These are phyloP conservation scores for Agraylea sexmaculata DNA, from an alignment of 1,140 invertebrate species.

Conservation along the genomic window DNA sequence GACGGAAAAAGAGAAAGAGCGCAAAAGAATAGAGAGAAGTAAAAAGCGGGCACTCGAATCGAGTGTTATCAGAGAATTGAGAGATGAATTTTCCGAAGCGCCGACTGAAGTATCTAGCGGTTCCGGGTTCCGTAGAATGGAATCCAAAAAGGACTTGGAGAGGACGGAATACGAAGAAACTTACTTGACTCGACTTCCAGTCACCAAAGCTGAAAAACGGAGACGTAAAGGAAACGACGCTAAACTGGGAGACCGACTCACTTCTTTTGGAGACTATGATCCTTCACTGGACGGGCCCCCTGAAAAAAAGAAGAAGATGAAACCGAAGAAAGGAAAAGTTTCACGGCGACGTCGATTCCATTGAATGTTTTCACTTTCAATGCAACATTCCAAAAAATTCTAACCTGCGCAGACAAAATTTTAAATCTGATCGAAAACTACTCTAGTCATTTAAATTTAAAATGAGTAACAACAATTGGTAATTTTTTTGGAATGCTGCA, in stretches of 20 bases:
- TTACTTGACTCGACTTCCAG: constrained; percentile 76
- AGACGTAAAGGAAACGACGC: constrained; percentile 62
- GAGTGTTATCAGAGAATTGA: constrained; percentile 78
- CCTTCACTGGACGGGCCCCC: constrained; percentile 30
- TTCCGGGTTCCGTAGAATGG: constrained; percentile 54
- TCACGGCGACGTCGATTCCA: constrained; percentile 37
- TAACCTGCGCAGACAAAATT: no score
- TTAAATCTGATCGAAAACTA: no score
- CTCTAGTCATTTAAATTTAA: not conserved
- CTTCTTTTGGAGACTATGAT: constrained; percentile 46
- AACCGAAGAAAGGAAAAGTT: constrained; percentile 39
- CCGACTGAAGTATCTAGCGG: constrained; percentile 74
- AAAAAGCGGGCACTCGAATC: constrained; percentile 71
- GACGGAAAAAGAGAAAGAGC: constrained; percentile 54
- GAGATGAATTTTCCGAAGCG: constrained; percentile 85
- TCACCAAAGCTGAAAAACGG: constrained; percentile 80
- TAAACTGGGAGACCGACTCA: constrained; percentile 67
- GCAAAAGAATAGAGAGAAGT: constrained; percentile 61
- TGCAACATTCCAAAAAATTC: no score
- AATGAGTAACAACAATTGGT: constrained; percentile 8
- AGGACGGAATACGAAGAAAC: constrained; percentile 82
- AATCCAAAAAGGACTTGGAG: constrained; percentile 54
- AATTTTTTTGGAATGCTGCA: constrained; percentile 4
- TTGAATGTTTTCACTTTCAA: constrained; percentile 19
- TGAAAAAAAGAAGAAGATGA: constrained; percentile 45